These are phyloP conservation scores for Saxidomus purpurata DNA, from an alignment of 1,140 invertebrate species.

Conservation along the genomic window DNA sequence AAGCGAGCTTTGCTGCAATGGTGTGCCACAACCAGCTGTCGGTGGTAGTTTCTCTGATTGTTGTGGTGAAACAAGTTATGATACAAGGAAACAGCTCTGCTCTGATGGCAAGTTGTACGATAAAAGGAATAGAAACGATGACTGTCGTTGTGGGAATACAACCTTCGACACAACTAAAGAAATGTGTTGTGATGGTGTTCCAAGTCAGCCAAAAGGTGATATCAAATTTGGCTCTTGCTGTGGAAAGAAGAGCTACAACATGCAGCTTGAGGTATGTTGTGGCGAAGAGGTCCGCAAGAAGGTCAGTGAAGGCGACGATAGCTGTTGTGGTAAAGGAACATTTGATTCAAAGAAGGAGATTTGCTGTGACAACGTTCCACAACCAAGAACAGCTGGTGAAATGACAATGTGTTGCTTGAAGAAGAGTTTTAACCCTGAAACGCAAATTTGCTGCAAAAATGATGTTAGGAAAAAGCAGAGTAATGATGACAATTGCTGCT, in stretches of 20 bases:
- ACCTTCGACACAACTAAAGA: conserved; percentile 51
- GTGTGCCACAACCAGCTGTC: conserved; percentile 34
- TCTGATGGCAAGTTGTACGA: conserved; percentile 35
- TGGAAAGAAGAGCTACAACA: conserved; percentile 54
- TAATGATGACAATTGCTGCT: conserved; percentile 64
- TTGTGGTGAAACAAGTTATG: conserved; percentile 56
- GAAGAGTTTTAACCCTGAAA: conserved; percentile 55
- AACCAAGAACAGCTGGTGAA: conserved; percentile 43
- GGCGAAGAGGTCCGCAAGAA: conserved; percentile 38
- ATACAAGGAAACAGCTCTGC: conserved; percentile 52
- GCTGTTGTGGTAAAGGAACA: conserved; percentile 60
- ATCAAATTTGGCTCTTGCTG: conserved; percentile 56
- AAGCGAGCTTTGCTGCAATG: conserved; percentile 59
- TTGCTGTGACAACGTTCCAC: conserved; percentile 52
- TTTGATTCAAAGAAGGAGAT: conserved; percentile 46
- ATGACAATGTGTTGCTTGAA: conserved; percentile 59
- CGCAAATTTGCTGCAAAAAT: conserved; percentile 56
- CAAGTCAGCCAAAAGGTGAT: conserved; percentile 52
- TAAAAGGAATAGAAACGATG: conserved; percentile 51
- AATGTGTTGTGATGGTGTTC: conserved; percentile 64
- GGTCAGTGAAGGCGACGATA: conserved; percentile 33
- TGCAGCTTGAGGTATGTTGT: conserved; percentile 55
- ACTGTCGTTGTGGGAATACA: conserved; percentile 63
- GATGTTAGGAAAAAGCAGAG: conserved; percentile 50
- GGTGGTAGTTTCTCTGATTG: conserved; percentile 35